Conservation (phyloP, 2,797 vertebrate species). For the Paguma larvata region DNA sequence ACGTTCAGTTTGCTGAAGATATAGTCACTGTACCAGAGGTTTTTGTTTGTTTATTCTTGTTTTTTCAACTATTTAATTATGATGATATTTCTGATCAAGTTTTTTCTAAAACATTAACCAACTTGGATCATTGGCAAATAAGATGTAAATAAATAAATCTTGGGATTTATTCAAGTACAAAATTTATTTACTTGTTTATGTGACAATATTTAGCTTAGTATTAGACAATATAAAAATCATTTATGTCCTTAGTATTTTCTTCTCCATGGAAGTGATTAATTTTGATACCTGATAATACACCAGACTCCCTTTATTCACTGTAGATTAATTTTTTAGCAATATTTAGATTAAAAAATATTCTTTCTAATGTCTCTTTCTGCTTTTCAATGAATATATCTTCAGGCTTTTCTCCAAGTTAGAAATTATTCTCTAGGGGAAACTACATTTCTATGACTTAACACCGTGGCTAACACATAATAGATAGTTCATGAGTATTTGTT, state of each 20-base stretch:
- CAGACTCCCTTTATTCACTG: not conserved
- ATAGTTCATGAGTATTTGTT: not conserved
- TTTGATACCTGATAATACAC: not conserved
- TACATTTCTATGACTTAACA: not conserved
- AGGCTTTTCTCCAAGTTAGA: not conserved
- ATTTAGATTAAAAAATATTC: not conserved
- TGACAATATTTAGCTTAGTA: constrained; percentile 32
- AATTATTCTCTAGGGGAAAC: not conserved
- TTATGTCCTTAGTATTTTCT: not conserved
- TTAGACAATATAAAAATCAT: not conserved
- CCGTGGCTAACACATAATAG: not conserved
- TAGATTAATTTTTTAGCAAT: not conserved
- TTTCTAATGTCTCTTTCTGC: not conserved
- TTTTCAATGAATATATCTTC: not conserved
- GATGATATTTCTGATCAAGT: not conserved
- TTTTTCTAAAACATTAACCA: constrained; percentile 17
- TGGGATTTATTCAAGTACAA: not conserved
- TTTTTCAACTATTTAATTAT: constrained; percentile 63
- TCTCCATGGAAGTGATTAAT: not conserved
- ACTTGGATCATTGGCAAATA: not conserved
- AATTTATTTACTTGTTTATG: constrained; percentile 1
- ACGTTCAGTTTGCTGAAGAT: not conserved
- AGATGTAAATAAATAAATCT: not conserved
- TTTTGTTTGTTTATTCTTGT: not conserved
- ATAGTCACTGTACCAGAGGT: not conserved